Evolutionary conservation across 2,888 invertebrate species (phyloP).

Genomic region (Athalia circularis): DNA sequence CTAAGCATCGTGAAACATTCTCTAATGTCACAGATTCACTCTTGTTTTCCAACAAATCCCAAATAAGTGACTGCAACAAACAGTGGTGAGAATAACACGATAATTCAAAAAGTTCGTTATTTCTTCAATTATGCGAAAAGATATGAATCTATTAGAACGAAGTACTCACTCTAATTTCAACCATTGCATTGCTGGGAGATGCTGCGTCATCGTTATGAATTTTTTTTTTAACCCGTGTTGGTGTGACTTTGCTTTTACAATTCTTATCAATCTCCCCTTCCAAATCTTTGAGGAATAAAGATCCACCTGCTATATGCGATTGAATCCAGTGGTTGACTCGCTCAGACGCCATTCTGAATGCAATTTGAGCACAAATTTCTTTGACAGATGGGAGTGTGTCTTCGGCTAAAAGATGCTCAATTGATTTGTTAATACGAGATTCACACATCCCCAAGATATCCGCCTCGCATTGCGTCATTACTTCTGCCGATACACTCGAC

Average conservation of each 20-base stretch:
- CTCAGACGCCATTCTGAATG: conserved; percentile 75
- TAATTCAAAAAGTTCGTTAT: conserved; percentile 10
- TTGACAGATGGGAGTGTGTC: conserved; percentile 75
- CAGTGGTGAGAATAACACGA: conserved; percentile 19
- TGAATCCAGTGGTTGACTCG: conserved; percentile 78
- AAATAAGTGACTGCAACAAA: conserved; percentile 55
- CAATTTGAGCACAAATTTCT: conserved; percentile 75
- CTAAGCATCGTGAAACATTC: conserved; percentile 56
- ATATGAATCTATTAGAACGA: not conserved
- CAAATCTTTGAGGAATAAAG: conserved; percentile 66
- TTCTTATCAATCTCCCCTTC: conserved; percentile 60
- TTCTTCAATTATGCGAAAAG: conserved; percentile 5
- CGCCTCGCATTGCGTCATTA: conserved; percentile 61
- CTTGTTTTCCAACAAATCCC: conserved; percentile 64
- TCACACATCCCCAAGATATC: conserved; percentile 62
- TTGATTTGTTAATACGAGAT: conserved; percentile 61
- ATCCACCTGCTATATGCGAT: conserved; percentile 70
- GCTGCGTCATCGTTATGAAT: conserved; percentile 60
- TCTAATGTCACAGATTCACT: conserved; percentile 57
- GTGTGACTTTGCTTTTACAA: conserved; percentile 52
- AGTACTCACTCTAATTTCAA: conserved; percentile 62
- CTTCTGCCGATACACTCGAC: conserved; percentile 53
- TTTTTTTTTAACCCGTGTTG: conserved; percentile 49
- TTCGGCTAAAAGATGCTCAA: conserved; percentile 76
- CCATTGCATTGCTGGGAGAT: conserved; percentile 62